Evolutionary conservation across 2,113 vertebrate genomes (phyloP).

Genomic region (Oreotragus oreotragus): DNA sequence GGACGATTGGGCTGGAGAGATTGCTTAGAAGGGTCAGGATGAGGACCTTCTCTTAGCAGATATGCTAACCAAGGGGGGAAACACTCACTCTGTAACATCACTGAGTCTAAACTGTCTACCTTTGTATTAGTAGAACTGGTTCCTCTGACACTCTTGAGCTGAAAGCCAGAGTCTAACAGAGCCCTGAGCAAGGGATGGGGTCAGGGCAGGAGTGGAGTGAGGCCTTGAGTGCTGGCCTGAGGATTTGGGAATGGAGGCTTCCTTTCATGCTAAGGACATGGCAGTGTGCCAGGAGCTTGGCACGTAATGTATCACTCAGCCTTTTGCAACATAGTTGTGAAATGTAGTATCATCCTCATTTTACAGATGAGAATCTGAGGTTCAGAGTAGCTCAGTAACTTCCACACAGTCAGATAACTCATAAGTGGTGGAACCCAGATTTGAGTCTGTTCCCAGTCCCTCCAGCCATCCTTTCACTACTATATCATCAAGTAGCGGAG

Average conservation of each 20-base stretch:
- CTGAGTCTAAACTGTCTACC: not conserved
- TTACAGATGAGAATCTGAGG: not conserved
- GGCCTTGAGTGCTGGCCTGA: not conserved
- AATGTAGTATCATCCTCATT: not conserved
- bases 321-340: not conserved
- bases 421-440: not conserved
- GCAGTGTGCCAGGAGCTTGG: not conserved
- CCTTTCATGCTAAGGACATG: not conserved
- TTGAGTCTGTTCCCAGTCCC: not conserved
- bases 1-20: not conserved
- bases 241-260: not conserved
- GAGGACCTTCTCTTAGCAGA: not conserved
- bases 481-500: not conserved
- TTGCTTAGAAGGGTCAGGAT: not conserved
- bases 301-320: rapidly evolving
- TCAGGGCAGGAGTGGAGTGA: not conserved
- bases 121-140: not conserved
- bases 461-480: not conserved
- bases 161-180: not conserved
- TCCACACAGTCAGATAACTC: not conserved
- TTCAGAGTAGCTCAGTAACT: not conserved
- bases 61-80: not conserved
- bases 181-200: not conserved
- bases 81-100: not conserved
- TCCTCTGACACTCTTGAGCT: not conserved